These are phyloP conservation scores for Saccostrea glomerata DNA, from an alignment of 1,140 invertebrate species.

Conservation along the genomic window DNA sequence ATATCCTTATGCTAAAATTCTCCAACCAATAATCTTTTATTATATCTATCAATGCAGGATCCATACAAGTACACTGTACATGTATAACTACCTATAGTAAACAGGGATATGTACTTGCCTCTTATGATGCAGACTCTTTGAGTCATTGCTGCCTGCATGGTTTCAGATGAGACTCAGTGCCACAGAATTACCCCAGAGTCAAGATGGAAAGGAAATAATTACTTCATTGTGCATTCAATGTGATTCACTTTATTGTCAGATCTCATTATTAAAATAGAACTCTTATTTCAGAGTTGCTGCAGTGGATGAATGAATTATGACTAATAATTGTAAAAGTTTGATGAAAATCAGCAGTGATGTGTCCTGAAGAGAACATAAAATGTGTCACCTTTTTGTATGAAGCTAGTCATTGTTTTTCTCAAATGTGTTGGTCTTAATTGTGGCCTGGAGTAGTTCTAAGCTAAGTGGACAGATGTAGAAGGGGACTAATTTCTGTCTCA, in stretches of 20 bases:
- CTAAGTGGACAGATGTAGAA: not conserved
- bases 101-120: too few species aligned
- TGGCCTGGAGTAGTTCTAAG: not conserved
- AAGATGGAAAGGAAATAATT: slow-evolving; percentile 3
- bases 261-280: not conserved
- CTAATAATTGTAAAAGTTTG: not conserved
- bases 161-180: not conserved
- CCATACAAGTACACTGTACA: not conserved
- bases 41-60: not conserved
- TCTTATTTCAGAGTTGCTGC: not conserved
- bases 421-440: not conserved
- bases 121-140: not conserved
- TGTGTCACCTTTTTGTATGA: slow-evolving; percentile 5
- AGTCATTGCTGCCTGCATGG: not conserved
- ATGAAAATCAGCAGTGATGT: slow-evolving; percentile 10
- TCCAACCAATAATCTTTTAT: not conserved
- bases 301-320: not conserved
- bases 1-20: not conserved
- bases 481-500: not conserved
- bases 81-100: not conserved
- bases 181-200: not conserved
- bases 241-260: slow-evolving; percentile 8
- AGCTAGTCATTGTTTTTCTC: not conserved
- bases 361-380: not conserved
- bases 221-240: not conserved